Percentiles rank a stretch among this genome's conserved stretches.
phyloP scores from a whole-genome alignment of 1,140 invertebrate genomes.

The Nasonia giraulti region DNA sequence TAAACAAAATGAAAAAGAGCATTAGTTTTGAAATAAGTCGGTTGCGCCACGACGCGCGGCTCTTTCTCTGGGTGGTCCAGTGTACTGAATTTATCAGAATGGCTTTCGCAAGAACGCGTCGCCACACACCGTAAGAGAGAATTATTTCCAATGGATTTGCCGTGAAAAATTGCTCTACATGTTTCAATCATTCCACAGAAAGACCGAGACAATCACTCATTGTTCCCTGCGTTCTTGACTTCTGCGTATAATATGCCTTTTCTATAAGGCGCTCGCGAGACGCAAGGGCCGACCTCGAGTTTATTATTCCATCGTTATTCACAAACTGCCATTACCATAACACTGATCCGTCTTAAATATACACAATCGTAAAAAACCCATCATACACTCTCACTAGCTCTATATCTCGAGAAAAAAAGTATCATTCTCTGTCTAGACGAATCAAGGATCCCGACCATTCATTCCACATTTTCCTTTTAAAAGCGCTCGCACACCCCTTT shows the following conservation, averaged over 20 bases:
- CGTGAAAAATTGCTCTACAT: not conserved
- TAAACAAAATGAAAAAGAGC: not conserved
- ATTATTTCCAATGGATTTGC: not conserved
- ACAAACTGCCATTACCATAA: not conserved
- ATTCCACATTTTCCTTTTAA: not conserved
- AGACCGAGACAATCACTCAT: not conserved
- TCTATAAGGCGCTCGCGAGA: no score
- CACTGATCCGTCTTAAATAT: not conserved
- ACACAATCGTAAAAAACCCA: not conserved
- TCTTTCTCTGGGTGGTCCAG: not conserved
- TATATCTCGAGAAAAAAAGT: not conserved
- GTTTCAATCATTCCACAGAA: no score
- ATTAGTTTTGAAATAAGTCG: not conserved
- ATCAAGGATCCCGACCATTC: conserved; percentile 16
- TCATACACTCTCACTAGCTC: not conserved
- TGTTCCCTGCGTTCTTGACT: not conserved
- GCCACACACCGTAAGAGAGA: not conserved
- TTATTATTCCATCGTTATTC: not conserved
- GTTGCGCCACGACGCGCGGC: not conserved
- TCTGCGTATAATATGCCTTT: not conserved
- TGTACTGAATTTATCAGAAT: not conserved
- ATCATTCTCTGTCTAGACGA: not conserved
- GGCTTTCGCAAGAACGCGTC: not conserved
- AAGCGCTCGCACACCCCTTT: not conserved
- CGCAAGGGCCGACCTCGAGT: not conserved